Conservation (phyloP, 1,140 invertebrate species). For the Fopius arisanus region DNA sequence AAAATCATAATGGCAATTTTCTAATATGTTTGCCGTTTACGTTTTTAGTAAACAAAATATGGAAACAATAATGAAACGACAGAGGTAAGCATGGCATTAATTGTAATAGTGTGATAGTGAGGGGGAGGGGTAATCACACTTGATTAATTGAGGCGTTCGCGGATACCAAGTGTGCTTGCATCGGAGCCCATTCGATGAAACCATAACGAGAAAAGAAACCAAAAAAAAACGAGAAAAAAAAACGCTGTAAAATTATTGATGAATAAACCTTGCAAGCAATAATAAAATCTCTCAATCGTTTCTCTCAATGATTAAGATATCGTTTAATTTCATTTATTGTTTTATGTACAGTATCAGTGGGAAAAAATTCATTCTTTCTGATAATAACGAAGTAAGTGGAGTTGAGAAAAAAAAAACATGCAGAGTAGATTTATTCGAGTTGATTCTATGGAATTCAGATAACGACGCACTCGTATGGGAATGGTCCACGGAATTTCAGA, state of each 20-base stretch:
- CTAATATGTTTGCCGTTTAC: not conserved
- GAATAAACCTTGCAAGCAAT: slow-evolving; percentile 61
- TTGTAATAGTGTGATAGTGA: not conserved
- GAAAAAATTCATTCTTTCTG: slow-evolving; percentile 31
- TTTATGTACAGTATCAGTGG: not conserved
- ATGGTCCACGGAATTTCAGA: slow-evolving; percentile 61
- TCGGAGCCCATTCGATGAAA: slow-evolving; percentile 9
- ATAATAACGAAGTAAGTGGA: slow-evolving; percentile 30
- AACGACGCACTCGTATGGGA: slow-evolving; percentile 75
- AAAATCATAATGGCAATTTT: slow-evolving; percentile 22
- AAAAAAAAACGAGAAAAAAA: slow-evolving; percentile 30
- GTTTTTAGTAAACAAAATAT: not conserved
- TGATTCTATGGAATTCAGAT: slow-evolving; percentile 62
- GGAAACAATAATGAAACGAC: not conserved
- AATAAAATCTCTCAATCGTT: slow-evolving; percentile 16
- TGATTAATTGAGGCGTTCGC: not conserved
- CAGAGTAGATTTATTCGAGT: slow-evolving; percentile 26
- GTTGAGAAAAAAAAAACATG: slow-evolving; percentile 23
- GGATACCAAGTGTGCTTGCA: not conserved
- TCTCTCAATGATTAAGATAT: not conserved
- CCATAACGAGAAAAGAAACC: slow-evolving; percentile 29
- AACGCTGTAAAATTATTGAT: slow-evolving; percentile 57
- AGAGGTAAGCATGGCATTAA: not conserved
- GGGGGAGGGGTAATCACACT: not conserved
- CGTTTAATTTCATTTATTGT: not conserved